Evolutionary conservation across 2,797 vertebrate genomes (phyloP), one percentile per base, ranked within the genome.

Genomic region (Otolemur crassicaudatus): DNA sequence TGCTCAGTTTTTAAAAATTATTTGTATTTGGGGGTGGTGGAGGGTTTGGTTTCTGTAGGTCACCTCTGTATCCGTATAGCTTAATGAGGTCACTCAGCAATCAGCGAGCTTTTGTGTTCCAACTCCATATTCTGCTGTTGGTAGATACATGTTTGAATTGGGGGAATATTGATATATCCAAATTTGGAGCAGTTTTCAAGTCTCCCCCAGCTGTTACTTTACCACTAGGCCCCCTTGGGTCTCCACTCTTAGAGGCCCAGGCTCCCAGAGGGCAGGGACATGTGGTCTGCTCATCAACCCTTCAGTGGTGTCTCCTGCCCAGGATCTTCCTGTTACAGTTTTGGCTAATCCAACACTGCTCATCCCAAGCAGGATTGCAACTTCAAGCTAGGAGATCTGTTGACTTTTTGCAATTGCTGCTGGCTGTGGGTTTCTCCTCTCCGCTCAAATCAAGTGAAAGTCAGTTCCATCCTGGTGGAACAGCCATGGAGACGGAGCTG

Each of bases 81-180:
- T 92, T 40, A 49, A 34, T 37, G n/a, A 7, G 40, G 49, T 61
- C 61, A 91, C 27, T 63, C 31, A 67, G 0, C 67, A 31, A 81
- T 20, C 65, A 27, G 19, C 89, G 37, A 94, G 60, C 63, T 29
- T 5, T 91, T 82, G 27, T 90, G 16, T 49, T 80, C 76, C 80
- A 94, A 79, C 20, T 46, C 3, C 11, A 23, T 29, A 16, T 29
- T 93, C 69, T 94, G n/a, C 65, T 91, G 29, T 20, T 89, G 72
- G 61, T 90, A 27, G 12, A 75, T 88, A 46, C 96, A 40, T 92
- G 37, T 69, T 85, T 90, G 13, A 79, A 49, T 29, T 88, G 13
- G 31, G 7, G 19, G 34, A 40, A 86, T 40, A 53, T 16, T 14
- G 49, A 53, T 53, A 0, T 19, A 82, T 69, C 81, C 29, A 92